Conservation (phyloP, 2,888 invertebrate species). For the Microplitis deprimator region DNA sequence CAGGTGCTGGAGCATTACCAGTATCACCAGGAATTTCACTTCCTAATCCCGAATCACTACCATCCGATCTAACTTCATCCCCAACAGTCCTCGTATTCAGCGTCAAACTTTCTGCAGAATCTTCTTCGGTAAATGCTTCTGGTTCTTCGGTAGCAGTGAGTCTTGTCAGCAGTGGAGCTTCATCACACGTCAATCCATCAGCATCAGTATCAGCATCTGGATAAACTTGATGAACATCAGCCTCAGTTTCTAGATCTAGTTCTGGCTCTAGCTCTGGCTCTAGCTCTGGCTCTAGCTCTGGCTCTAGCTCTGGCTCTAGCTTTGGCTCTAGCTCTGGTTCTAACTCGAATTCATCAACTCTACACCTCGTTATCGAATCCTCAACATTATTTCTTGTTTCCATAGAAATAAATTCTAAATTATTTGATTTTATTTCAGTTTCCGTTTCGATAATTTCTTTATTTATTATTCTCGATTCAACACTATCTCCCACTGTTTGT, state of each 20-base stretch:
- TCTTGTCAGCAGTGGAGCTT: constrained; percentile 58
- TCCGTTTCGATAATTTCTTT: constrained; percentile 59
- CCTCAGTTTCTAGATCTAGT: neutral
- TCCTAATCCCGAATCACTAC: constrained; percentile 88
- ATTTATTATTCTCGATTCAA: constrained; percentile 56
- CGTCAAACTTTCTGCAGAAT: constrained; percentile 67
- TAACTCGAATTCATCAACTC: neutral
- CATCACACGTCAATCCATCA: constrained; percentile 58
- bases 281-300: neutral
- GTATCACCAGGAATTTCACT: constrained; percentile 80
- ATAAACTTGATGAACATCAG: constrained; percentile 44
- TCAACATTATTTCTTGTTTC: neutral
- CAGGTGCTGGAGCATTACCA: constrained; percentile 66
- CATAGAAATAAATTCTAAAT: constrained; percentile 57
- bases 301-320: neutral
- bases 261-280: neutral
- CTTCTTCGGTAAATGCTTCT: constrained; percentile 67
- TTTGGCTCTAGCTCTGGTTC: neutral
- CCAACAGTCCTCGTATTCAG: constrained; percentile 60
- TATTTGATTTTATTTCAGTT: constrained; percentile 53
- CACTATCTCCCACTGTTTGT: constrained; percentile 37
- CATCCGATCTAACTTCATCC: constrained; percentile 78
- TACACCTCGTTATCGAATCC: neutral
- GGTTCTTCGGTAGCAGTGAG: constrained; percentile 57
- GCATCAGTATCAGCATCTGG: constrained; percentile 54